Evolutionary conservation across 2,888 invertebrate genomes (phyloP), one percentile per base, ranked within the genome.

Genomic region (Iphiclides podalirius): DNA sequence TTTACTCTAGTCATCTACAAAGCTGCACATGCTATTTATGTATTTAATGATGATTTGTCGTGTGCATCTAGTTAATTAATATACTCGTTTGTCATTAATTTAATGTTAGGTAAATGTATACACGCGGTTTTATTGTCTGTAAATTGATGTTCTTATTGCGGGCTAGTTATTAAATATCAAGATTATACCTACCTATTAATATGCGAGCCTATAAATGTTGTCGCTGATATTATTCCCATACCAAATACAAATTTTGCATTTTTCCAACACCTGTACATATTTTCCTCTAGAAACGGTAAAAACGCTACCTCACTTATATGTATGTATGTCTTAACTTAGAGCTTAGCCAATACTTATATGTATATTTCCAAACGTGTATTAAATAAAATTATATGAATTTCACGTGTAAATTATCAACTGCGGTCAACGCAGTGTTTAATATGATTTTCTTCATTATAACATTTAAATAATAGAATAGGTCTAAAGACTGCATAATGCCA

Each of bases 1-100:
- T 76, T 71, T 83, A 86, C 73, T 89, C 89, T 89, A 89, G 89
- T 89, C 89, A 89, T 74, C 77, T 76, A 84, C 80, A 80, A 84
- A 82, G 76, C 75, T 82, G 86, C 88, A 87, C 87, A 81, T 81
- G n/a, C n/a, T 79, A 74, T 74, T 75, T 77, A 76, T 67, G 66
- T 76, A 76, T 55, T 53, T 73, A 68, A 73, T 64, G 57, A 65
- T 70, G 61, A 71, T 65, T 51, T 56, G 51, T 50, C 66, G 77
- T 81, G 86, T 83, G 86, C 80, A 79, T 71, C 76, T 83, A 85
- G 81, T 72, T 72, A 79, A 84, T 82, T 73, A 79, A 84, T 84
- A 84, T 83, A 84, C 84, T 86, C 83, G 72, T 78, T 52, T 55
- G 71, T 78, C 76, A 73, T 74, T 76, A 66, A 66, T 71, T 67